Conservation (phyloP, 2,888 invertebrate genomes). For the Flexamia atlantica region DNA sequence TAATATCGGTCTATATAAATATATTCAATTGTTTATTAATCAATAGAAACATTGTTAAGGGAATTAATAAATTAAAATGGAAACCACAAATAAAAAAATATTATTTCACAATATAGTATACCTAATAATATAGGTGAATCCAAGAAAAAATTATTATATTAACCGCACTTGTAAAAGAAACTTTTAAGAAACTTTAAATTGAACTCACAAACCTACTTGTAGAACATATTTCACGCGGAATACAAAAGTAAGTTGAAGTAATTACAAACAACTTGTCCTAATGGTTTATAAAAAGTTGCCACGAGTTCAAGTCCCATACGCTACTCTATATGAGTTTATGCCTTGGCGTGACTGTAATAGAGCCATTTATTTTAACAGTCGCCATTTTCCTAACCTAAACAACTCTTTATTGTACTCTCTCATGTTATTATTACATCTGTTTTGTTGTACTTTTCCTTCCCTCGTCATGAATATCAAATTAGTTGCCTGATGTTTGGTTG, state of each 20-base stretch:
- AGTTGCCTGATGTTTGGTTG: conserved; percentile 8
- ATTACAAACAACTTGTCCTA: conserved; percentile 39
- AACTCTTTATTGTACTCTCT: conserved; percentile 55
- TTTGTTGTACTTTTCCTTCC: conserved; percentile 47
- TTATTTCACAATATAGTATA: too few relatives aligned
- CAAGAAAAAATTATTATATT: too few relatives aligned
- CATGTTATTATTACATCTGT: conserved; percentile 58
- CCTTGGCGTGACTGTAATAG: conserved; percentile 39
- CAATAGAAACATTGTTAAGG: too few relatives aligned
- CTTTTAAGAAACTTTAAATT: too few relatives aligned
- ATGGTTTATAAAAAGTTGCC: conserved; percentile 13
- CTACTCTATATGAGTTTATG: conserved; percentile 23
- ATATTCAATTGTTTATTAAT: too few relatives aligned
- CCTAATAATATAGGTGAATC: too few relatives aligned
- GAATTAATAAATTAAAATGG: too few relatives aligned
- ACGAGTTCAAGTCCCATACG: conserved; percentile 30
- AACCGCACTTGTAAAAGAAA: too few relatives aligned
- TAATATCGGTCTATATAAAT: too few relatives aligned
- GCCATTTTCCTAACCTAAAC: conserved; percentile 60
- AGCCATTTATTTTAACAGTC: conserved; percentile 54
- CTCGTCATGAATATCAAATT: conserved; percentile 50
- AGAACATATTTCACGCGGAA: not conserved
- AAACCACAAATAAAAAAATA: too few relatives aligned
- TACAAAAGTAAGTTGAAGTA: not conserved
- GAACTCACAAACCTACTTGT: too few relatives aligned